These are phyloP conservation scores for Pachyuromys duprasi DNA, from an alignment of 2,797 vertebrate genomes.

Conservation along the genomic window DNA sequence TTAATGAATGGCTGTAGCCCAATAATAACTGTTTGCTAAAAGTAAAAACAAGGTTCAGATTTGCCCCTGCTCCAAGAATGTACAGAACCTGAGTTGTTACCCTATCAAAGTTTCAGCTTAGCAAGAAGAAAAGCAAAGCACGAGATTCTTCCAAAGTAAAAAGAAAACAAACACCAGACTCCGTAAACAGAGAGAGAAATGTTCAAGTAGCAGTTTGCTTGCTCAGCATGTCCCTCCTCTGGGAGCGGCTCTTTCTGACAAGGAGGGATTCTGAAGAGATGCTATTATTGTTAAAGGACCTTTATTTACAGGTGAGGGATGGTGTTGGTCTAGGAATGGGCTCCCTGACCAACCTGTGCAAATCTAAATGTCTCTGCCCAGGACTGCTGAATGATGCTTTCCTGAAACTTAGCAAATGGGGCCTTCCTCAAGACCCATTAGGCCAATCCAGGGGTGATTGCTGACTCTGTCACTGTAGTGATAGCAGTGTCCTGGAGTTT, in stretches of 20 bases:
- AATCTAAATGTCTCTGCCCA: neutral
- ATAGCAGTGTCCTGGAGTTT: neutral
- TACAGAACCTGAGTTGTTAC: neutral
- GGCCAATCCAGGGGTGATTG: neutral
- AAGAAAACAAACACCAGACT: neutral
- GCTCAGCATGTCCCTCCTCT: neutral
- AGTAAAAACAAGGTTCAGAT: neutral
- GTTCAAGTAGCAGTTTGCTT: neutral
- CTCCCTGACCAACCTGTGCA: neutral
- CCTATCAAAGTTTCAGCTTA: constrained; percentile 31
- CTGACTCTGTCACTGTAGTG: neutral
- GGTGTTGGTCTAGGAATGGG: neutral
- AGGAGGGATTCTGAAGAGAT: neutral
- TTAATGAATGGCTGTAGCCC: neutral
- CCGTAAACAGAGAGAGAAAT: neutral
- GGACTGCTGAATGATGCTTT: neutral
- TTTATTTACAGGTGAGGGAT: neutral
- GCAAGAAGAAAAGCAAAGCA: constrained; percentile 13
- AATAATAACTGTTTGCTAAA: neutral
- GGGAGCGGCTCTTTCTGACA: neutral
- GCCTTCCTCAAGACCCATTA: neutral
- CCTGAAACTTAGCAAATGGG: neutral
- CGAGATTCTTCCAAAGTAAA: constrained; percentile 31
- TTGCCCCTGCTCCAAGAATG: neutral
- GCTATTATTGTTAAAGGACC: neutral